Base-by-base conservation (phyloP, 1,140 invertebrate genomes). In the Halesus radiatus region DNA sequence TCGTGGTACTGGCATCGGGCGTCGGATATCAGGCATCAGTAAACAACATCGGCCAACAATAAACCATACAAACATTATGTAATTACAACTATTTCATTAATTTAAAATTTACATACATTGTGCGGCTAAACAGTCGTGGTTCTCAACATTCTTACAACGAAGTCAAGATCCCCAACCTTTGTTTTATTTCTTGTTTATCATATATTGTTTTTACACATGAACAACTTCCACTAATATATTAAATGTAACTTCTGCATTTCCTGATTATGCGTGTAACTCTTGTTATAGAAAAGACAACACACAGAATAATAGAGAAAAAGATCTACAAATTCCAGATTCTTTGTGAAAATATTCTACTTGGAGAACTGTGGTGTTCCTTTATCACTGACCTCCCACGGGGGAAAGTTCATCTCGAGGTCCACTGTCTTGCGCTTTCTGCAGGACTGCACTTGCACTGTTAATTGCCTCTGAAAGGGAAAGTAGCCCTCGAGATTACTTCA, bases 171-270 rank as follows among this genome's bases (percentile, higher is more conserved):
- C 79, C 79, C 82, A 83, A 83, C 82, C 80, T 77, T 77, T 79
- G 53, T 77, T 64, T 76, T 70, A 76, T 78, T 82, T 79, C 75
- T 76, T 37, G 76, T 80, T 79, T 81, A 75, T 81, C 66, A 80
- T 83, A 80, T 83, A 83, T 81, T 79, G 80, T 76, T 83, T 83
- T 79, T 83, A 83, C 73, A 79, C 77, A 77, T 83, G 80, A 83
- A 81, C 73, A 81, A 81, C 76, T 83, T 80, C 81, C 80, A 81
- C 82, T 83, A 83, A 83, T 76, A 70, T 78, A 78, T 80, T 83
- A 74, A 45, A 75, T 77, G 58, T 68, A 70, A 70, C 15, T 78
- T 78, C 77, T 81, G 70, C 72, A 23, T 77, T 66, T 60, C 66
- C 32, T 22, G 58, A 68, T 54, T 76, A 82, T 79, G 78, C 74